A percentile compares a stretch with the other conserved stretches of the same genome.
Conservation (phyloP, 2,888 invertebrate genomes). For the Tetragonula carbonaria region DNA sequence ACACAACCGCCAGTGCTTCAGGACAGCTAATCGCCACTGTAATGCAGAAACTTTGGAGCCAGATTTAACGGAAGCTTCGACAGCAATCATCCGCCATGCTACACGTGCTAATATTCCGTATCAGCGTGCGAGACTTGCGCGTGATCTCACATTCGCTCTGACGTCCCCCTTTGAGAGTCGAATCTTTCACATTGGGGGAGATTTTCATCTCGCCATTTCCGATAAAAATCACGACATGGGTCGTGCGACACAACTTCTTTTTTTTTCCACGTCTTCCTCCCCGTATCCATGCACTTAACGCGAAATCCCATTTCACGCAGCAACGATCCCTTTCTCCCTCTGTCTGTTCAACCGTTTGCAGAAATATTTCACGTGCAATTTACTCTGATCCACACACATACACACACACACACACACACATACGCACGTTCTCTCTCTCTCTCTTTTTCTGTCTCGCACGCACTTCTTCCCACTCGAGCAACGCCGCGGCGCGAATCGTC, state of each 20-base stretch:
- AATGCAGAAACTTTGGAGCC: conserved; percentile 9
- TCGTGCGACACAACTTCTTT: background rate
- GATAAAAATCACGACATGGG: background rate
- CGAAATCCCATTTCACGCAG: background rate
- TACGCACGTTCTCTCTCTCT: too few species aligned
- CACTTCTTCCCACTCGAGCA: conserved; percentile 6
- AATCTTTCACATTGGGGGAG: background rate
- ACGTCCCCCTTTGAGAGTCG: background rate
- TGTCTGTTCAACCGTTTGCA: conserved; percentile 1
- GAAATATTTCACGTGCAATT: conserved; percentile 21
- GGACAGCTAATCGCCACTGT: background rate
- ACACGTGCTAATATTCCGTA: background rate
- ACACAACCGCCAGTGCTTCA: background rate
- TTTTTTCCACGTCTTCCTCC: background rate
- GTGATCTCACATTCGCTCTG: background rate
- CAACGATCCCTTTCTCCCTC: too few species aligned
- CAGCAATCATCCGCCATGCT: background rate
- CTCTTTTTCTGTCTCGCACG: background rate
- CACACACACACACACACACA: background rate
- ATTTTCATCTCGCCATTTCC: background rate
- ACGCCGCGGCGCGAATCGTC: background rate
- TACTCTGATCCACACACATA: background rate
- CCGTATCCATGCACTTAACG: background rate
- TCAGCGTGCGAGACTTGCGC: background rate
- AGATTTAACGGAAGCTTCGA: background rate